A percentile compares a stretch with the other conserved stretches of the same genome.
Conservation (phyloP, 2,888 invertebrate species). For the Parnassius mnemosyne region DNA sequence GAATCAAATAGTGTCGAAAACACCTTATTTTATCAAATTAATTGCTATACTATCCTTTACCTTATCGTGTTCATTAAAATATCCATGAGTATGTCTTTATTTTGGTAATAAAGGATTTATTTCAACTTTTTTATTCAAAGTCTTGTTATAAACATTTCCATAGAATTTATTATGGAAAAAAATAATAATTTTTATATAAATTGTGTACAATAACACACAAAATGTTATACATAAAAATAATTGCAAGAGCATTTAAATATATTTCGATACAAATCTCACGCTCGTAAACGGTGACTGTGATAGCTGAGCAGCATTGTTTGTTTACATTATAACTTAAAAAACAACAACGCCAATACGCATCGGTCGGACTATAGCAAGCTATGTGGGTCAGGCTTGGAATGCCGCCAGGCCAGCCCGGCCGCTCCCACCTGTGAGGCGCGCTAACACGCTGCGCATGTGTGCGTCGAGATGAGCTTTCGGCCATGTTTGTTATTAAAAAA, state of each 20-base stretch:
- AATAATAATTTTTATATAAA: no score
- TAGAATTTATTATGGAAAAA: no score
- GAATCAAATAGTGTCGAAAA: no score
- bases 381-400: conserved; percentile 77
- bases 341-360: conserved; percentile 35
- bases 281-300: conserved; percentile 1
- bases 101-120: no score
- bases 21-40: no score
- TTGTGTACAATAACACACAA: no score
- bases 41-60: no score
- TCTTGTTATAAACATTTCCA: no score
- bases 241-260: background rate
- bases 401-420: conserved; percentile 69
- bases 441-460: conserved; percentile 31
- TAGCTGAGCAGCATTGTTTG: conserved; percentile 22
- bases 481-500: conserved; percentile 22
- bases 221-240: no score
- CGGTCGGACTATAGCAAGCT: conserved; percentile 40
- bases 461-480: conserved; percentile 29
- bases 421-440: conserved; percentile 63
- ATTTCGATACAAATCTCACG: background rate
- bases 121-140: no score
- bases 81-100: no score
- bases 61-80: no score
- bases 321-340: conserved; percentile 23